These are phyloP conservation scores for Perca fluviatilis DNA, from an alignment of 2,113 vertebrate genomes.

Conservation along the genomic window DNA sequence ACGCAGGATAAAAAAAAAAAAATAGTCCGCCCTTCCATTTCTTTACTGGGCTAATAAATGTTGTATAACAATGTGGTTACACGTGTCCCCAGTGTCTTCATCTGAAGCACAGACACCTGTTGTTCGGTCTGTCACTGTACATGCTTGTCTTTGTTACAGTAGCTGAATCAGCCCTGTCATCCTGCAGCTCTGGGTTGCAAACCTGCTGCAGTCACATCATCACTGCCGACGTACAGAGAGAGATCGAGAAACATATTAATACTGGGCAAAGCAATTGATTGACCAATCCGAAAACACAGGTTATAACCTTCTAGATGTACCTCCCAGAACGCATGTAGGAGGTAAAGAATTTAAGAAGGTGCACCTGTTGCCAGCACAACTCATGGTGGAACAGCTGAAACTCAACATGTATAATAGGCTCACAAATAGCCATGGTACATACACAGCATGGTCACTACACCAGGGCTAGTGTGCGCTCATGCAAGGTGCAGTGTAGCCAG, in stretches of 20 bases:
- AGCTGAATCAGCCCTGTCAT: slow-evolving; percentile 42
- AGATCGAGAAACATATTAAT: neutral
- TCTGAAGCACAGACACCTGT: slow-evolving; percentile 14
- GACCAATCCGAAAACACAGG: neutral
- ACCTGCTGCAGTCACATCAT: slow-evolving; percentile 17
- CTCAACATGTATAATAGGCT: too few relatives aligned
- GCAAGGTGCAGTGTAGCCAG: too few relatives aligned
- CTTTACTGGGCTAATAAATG: neutral
- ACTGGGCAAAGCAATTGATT: neutral
- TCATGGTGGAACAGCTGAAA: too few relatives aligned
- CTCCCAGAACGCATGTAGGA: too few relatives aligned
- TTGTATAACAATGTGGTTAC: slow-evolving; percentile 11
- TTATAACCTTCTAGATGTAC: too few relatives aligned
- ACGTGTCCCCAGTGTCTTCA: neutral
- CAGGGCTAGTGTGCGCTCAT: too few relatives aligned
- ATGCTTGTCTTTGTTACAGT: slow-evolving; percentile 35
- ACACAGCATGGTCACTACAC: too few relatives aligned
- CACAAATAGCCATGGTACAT: too few relatives aligned
- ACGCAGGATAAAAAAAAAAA: neutral
- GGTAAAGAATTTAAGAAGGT: too few relatives aligned
- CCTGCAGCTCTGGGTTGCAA: slow-evolving; percentile 7
- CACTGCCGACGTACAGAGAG: neutral
- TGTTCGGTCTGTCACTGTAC: slow-evolving; percentile 38
- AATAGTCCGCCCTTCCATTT: neutral
- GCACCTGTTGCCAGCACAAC: too few relatives aligned